These are phyloP conservation scores for Vesta saturnalis DNA, from an alignment of 2,888 invertebrate species.

Conservation along the genomic window DNA sequence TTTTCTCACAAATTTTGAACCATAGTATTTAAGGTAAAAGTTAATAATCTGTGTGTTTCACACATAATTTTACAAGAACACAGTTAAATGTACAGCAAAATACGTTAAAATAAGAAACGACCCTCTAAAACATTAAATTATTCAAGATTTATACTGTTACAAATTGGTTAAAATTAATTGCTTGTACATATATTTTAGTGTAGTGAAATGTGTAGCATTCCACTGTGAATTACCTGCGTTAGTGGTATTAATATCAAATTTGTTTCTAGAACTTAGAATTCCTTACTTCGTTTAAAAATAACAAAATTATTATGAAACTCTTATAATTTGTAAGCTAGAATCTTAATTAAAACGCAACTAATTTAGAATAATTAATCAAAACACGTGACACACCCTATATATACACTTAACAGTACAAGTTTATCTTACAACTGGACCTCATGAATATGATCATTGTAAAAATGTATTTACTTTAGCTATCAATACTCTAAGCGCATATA, in stretches of 20 bases:
- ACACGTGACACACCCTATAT: constrained; percentile 30
- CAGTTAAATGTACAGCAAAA: not conserved
- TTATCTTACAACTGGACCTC: constrained; percentile 36
- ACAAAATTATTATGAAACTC: not conserved
- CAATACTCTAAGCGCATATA: not conserved
- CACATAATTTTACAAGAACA: too few relatives aligned
- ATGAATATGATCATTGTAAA: constrained; percentile 42
- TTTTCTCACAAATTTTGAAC: too few relatives aligned
- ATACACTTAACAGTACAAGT: constrained; percentile 34
- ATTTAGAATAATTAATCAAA: constrained; percentile 42
- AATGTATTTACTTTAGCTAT: constrained; percentile 25
- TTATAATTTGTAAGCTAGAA: not conserved
- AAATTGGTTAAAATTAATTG: constrained; percentile 28
- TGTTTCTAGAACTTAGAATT: too few relatives aligned
- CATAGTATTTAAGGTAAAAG: too few relatives aligned
- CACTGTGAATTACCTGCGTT: constrained; percentile 19
- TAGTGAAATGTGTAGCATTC: constrained; percentile 20
- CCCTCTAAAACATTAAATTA: constrained; percentile 16
- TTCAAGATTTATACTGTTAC: constrained; percentile 27
- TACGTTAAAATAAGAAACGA: constrained; percentile 17
- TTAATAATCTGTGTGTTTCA: too few relatives aligned
- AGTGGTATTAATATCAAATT: not conserved
- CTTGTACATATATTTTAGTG: constrained; percentile 20
- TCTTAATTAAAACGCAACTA: constrained; percentile 33
- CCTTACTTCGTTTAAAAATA: not conserved